phyloP scores from a whole-genome alignment of 2,888 invertebrate species.

The Leucania comma region DNA sequence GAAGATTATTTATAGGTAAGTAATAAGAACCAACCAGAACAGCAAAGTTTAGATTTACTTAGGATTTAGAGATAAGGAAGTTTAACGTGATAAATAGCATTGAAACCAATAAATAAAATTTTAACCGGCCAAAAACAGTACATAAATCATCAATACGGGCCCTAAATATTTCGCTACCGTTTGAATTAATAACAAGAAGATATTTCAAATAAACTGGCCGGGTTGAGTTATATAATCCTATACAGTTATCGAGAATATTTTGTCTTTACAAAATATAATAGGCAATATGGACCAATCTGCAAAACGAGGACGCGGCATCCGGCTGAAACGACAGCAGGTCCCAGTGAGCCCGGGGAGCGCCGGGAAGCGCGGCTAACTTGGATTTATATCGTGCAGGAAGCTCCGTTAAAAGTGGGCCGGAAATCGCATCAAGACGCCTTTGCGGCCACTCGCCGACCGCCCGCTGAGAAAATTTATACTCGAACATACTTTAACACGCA shows the following conservation, averaged over 20 bases:
- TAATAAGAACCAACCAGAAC: conserved; percentile 8
- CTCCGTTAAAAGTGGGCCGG: conserved; percentile 84
- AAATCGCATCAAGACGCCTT: conserved; percentile 87
- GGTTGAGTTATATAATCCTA: neutral
- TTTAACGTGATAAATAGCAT: neutral
- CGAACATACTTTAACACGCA: conserved; percentile 58
- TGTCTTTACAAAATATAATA: conserved; percentile 51
- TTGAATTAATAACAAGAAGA: too few species aligned
- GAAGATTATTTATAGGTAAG: conserved; percentile 32
- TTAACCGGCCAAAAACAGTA: neutral
- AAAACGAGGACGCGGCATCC: conserved; percentile 67
- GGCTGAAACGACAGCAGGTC: conserved; percentile 65
- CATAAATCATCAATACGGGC: neutral
- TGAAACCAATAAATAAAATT: too few species aligned
- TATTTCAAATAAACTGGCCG: conserved; percentile 3
- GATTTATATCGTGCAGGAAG: conserved; percentile 85
- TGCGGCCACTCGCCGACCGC: conserved; percentile 77
- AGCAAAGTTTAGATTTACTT: neutral
- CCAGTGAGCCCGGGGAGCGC: conserved; percentile 70
- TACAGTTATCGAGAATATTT: conserved; percentile 49
- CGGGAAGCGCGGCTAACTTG: conserved; percentile 72
- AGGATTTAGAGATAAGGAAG: neutral
- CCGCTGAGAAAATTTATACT: conserved; percentile 74
- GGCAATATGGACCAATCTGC: conserved; percentile 59
- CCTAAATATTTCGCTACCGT: neutral